These are phyloP conservation scores for Aldrovandia affinis DNA, from an alignment of 2,797 vertebrate species.

Conservation along the genomic window DNA sequence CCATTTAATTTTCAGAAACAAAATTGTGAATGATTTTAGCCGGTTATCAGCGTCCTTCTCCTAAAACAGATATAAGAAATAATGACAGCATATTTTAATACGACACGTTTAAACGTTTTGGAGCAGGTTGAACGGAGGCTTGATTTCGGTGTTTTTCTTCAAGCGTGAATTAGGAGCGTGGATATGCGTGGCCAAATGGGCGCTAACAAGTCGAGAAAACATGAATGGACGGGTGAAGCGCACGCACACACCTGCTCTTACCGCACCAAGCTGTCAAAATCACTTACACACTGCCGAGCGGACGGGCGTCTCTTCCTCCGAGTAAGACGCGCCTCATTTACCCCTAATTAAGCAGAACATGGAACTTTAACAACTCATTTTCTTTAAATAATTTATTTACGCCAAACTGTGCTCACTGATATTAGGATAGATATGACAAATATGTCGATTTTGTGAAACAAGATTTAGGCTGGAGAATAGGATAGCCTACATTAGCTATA, in stretches of 20 bases:
- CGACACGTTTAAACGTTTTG: neutral
- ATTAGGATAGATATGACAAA: neutral
- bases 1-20: neutral
- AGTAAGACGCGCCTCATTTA: conserved; percentile 12
- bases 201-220: conserved; percentile 63
- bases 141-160: neutral
- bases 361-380: neutral
- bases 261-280: conserved; percentile 75
- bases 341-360: conserved; percentile 14
- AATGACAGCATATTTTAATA: no score
- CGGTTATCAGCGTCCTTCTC: neutral
- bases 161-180: conserved; percentile 42
- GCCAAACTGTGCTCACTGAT: neutral
- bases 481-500: no score
- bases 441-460: no score
- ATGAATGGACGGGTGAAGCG: conserved; percentile 59
- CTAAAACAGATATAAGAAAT: neutral
- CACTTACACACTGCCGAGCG: conserved; percentile 63
- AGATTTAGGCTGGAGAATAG: neutral
- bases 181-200: conserved; percentile 48
- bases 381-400: neutral
- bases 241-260: conserved; percentile 74
- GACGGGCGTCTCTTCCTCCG: conserved; percentile 64
- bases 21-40: neutral
- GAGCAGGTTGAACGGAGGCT: neutral